phyloP scores from a whole-genome alignment of 2,888 invertebrate genomes.

The Cheilosia grossa region DNA sequence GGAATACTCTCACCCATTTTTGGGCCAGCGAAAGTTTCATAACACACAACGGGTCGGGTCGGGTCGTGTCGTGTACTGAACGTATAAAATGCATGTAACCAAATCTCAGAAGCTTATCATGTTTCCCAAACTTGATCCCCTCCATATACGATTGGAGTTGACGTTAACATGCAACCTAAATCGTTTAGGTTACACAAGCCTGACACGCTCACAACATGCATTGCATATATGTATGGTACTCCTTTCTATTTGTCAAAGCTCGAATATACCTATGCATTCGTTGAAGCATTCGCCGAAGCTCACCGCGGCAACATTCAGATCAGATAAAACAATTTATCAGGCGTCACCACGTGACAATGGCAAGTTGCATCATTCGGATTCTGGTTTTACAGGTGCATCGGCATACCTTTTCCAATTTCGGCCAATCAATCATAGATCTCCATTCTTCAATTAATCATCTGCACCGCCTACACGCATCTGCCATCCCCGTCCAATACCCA shows the following conservation, averaged over 20 bases:
- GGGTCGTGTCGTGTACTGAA: neutral
- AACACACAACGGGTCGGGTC: too few species aligned
- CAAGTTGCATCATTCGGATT: slow-evolving; percentile 39
- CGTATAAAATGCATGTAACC: neutral
- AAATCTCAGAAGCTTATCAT: slow-evolving; percentile 28
- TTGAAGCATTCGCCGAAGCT: neutral
- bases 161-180: slow-evolving; percentile 41
- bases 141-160: slow-evolving; percentile 15
- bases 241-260: slow-evolving; percentile 28
- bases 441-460: slow-evolving; percentile 59
- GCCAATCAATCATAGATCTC: slow-evolving; percentile 60
- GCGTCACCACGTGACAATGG: slow-evolving; percentile 29
- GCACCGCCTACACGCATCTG: slow-evolving; percentile 53
- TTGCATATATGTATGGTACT: neutral
- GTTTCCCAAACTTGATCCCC: neutral
- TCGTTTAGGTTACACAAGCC: slow-evolving; percentile 36
- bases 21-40: neutral
- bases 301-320: slow-evolving; percentile 13
- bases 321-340: slow-evolving; percentile 59
- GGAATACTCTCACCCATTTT: too few species aligned
- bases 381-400: slow-evolving; percentile 57
- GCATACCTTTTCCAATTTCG: slow-evolving; percentile 25
- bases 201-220: slow-evolving; percentile 21
- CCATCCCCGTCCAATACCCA: slow-evolving; percentile 41
- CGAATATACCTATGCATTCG: neutral